Base-by-base conservation (phyloP, 2,113 vertebrate genomes). In the Callionymus lyra region DNA sequence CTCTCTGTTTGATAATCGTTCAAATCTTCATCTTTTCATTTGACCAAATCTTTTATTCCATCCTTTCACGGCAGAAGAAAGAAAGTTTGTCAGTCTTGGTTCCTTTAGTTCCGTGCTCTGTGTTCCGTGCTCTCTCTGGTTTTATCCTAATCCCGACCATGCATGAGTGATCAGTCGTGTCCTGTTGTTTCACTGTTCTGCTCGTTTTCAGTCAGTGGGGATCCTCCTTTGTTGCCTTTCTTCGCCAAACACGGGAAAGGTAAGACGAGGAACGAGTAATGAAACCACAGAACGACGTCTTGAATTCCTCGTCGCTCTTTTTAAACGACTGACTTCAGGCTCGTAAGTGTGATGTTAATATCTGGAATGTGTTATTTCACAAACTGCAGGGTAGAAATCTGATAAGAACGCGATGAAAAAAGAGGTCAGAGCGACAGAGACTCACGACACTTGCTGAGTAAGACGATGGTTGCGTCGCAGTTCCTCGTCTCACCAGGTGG, bases 131-230 rank as follows among this genome's bases (percentile, higher is more conserved):
- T 91, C 89, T 94, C 92, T 91, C 87, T 87, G 83, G 89, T 93
- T 92, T 90, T 88, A 90, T 92, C 91, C 89, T 92, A 93, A 91
- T 92, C 91, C 87, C 86, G 89, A 90, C 87, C 92, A 97, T 92
- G 94, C 93, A 94, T 94, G 92, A 97, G 89, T 82, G 91, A 92
- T 89, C 90, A 88, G 89, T 91, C 92, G 88, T 90, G 90, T 91
- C 86, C 89, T 90, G 91, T 94, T 94, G 93, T 94, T 90, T 91
- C 88, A 86, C 94, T 91, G 90, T 95, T 93, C 89, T 91, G 90
- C 88, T 90, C 89, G 88, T 93, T 93, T 93, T 88, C 83, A 91
- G 88, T 88, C 90, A 88, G 90, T 93, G 85, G 92, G 91, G 83
- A 87, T 90, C 86, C 85, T 34, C 68, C 88, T 97, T 94, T 95